Conservation (phyloP, 2,888 invertebrate genomes). For the Alsophila aescularia region DNA sequence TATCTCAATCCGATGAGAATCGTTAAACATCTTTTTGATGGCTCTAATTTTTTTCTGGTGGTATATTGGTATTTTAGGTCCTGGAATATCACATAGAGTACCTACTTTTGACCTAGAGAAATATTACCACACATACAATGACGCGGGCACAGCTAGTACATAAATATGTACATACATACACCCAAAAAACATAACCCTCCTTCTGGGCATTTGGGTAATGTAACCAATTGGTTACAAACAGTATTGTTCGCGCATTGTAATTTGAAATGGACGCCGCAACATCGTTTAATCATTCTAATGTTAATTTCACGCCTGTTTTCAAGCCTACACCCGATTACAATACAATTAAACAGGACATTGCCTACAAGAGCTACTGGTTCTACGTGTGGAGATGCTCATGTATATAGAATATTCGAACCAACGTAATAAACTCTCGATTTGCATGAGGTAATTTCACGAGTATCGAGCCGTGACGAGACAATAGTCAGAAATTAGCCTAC, state of each 20-base stretch:
- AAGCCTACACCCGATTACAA: constrained; percentile 3
- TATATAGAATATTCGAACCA: constrained; percentile 29
- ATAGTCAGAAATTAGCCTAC: constrained; percentile 34
- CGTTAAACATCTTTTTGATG: no score
- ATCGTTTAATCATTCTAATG: background rate
- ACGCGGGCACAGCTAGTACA: no score
- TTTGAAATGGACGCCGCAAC: background rate
- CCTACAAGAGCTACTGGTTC: background rate
- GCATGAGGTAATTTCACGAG: constrained; percentile 39
- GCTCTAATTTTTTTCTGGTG: no score
- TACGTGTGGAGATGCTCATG: constrained; percentile 10
- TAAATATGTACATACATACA: no score
- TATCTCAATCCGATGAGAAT: no score
- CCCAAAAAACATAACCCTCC: no score
- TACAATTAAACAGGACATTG: constrained; percentile 13
- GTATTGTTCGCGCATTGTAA: background rate
- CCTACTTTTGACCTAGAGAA: no score
- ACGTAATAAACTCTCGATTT: constrained; percentile 22
- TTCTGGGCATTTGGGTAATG: no score
- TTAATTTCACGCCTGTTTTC: background rate
- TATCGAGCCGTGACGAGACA: constrained; percentile 32
- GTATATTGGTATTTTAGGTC: no score
- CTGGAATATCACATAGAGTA: no score
- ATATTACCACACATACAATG: no score
- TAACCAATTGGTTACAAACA: no score